Evolutionary conservation across 2,113 vertebrate genomes (phyloP), one percentile per base, ranked within the genome.

Genomic region (Acrocephalus kingi): DNA sequence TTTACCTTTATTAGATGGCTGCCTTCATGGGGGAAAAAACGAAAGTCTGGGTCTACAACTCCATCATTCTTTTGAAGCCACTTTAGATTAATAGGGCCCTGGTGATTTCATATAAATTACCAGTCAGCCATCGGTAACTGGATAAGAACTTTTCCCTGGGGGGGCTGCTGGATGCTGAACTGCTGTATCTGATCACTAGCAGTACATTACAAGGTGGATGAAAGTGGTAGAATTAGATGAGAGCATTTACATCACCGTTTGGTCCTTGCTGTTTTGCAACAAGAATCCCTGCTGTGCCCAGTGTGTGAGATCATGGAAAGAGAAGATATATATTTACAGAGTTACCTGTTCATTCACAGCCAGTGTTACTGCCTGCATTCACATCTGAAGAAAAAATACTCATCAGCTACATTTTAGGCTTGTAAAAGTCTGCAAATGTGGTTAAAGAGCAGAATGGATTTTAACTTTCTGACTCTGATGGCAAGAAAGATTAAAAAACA

Each of bases 141-240:
- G 88, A 87, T 98, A 95, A 97, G 92, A 97, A 91, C 96, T 94
- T 93, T 98, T 97, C 97, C 98, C 97, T 91, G 41, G 54, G 94
- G 94, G 97, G 90, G 87, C 80, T 74, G 68, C 94, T 92, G 95
- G 95, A 96, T 93, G 94, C 93, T 93, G 72, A 95, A 96, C 96
- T 93, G 94, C 96, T 95, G 97, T 94, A 95, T 67, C 87, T 80
- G 96, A 95, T 54, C 96, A 86, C 96, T 87, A 91, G 78, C 93
- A 93, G 76, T 93, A 94, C 91, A 94, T 96, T 97, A 95, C 97
- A 98, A 98, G 98, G 97, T 98, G 98, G 97, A 98, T 97, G 97
- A 98, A 98, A 97, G 97, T 59, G 93, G 88, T 95, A 96, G 97
- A 97, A 98, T 98, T 98, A 98, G 96, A 98, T 98, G 97, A 98